Evolutionary conservation across 1,140 invertebrate species (phyloP).

Genomic region (Heliconius himera): DNA sequence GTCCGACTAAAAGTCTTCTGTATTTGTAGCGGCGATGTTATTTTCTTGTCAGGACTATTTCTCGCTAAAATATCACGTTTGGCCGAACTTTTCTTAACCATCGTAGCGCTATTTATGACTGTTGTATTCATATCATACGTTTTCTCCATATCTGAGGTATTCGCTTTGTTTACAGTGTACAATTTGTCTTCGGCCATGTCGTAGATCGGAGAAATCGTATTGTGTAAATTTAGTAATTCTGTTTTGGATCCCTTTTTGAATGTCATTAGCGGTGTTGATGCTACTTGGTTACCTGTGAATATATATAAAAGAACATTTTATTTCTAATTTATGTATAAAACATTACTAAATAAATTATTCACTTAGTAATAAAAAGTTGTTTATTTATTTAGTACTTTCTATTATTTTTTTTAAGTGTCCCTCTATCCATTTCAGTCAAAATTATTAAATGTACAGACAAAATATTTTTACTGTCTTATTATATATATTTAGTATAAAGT

Average conservation of each 20-base stretch:
- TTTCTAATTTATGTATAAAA: too few relatives aligned
- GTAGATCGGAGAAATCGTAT: constrained; percentile 72
- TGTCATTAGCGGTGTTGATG: constrained; percentile 65
- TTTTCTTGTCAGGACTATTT: constrained; percentile 61
- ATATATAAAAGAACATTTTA: not conserved
- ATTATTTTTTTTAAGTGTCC: too few relatives aligned
- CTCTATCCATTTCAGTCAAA: too few relatives aligned
- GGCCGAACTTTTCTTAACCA: constrained; percentile 55
- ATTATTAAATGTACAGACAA: too few relatives aligned
- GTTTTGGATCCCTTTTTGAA: constrained; percentile 52
- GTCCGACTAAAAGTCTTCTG: constrained; percentile 32
- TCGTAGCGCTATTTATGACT: constrained; percentile 64
- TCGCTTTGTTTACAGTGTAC: constrained; percentile 53
- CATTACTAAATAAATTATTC: too few relatives aligned
- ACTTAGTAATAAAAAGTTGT: too few relatives aligned
- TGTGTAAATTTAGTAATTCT: constrained; percentile 62
- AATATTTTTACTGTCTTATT: too few relatives aligned
- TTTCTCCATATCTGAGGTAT: constrained; percentile 50
- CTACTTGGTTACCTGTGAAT: constrained; percentile 48
- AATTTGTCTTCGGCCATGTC: constrained; percentile 65
- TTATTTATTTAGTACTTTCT: too few relatives aligned
- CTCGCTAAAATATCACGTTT: constrained; percentile 68
- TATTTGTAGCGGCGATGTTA: constrained; percentile 37
- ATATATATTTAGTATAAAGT: too few relatives aligned
- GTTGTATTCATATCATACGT: constrained; percentile 65